Base-by-base conservation (phyloP, 2,113 vertebrate species). In the Pandion haliaetus region DNA sequence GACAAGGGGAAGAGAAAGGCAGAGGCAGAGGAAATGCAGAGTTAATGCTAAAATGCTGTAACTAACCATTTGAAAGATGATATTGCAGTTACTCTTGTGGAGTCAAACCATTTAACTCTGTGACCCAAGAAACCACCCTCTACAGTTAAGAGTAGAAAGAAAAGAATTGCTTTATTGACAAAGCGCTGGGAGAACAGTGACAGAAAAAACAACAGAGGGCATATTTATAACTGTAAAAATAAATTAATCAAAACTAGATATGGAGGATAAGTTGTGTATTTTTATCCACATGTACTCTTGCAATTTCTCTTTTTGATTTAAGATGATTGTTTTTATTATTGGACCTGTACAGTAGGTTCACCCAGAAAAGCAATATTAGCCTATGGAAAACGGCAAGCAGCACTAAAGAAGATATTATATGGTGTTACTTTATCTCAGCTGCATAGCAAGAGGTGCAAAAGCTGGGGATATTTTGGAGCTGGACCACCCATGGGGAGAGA, bases 401-500 rank as follows among this genome's bases (percentile, higher is more conserved):
- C 73, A 11, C 70, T 82, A 52, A 69, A 42, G 45, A 38, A 61
- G 50, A 38, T 73, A 72, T 14, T 49, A 7, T 18, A 29, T 15
- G 73, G 62, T 0, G 0, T 50, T 82, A 28, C 8, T 87, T 89
- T 85, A 54, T 92, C 69, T 82, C 40, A n/a, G n/a, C 73, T 89
- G 58, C 49, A 47, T 19, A 77, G 74, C 25, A 72, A 77, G 94
- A 94, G 74, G 89, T 84, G 74, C 26, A 93, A 93, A 93, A 50
- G 24, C 71, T 82, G 62, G 31, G 32, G 54, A 63, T 93, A 47
- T 66, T 95, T 90, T 90, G 74, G 58, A 91, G 38, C 38, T 80
- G 63, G 95, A 97, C 95, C 93, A 97, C 96, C 97, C 94, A 85
- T 63, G 50, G 23, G 67, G 84, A 95, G 69, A 66, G 55, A 95